These are phyloP conservation scores for Bos javanicus DNA, from an alignment of 2,113 vertebrate genomes.

Conservation along the genomic window DNA sequence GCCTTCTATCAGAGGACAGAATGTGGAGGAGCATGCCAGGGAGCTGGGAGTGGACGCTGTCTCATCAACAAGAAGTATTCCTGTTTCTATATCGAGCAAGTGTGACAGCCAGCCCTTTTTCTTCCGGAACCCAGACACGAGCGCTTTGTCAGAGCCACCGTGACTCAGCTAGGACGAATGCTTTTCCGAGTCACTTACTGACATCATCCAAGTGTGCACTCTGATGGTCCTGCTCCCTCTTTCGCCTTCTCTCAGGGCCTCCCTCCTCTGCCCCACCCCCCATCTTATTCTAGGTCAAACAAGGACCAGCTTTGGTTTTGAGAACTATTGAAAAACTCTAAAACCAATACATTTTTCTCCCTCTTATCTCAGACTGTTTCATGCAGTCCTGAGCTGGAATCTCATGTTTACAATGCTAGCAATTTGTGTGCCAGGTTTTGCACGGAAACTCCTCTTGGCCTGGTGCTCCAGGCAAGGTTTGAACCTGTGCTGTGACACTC, in stretches of 20 bases:
- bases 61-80: not conserved
- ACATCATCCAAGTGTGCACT: not conserved
- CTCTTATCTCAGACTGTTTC: not conserved
- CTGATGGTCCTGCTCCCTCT: not conserved
- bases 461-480: not conserved
- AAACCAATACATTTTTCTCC: not conserved
- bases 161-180: constrained; percentile 53
- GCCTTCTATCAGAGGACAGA: not conserved
- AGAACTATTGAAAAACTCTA: not conserved
- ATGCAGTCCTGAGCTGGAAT: constrained; percentile 25
- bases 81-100: constrained; percentile 26
- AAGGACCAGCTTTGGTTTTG: not conserved
- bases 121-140: constrained; percentile 32
- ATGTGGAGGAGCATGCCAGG: not conserved
- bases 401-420: not conserved
- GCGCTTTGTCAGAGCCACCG: not conserved
- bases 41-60: not conserved
- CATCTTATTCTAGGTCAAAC: not conserved
- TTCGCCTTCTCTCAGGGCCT: not conserved
- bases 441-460: not conserved
- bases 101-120: constrained; percentile 10
- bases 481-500: not conserved
- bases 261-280: not conserved
- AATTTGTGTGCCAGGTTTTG: not conserved
- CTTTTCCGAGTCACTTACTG: constrained; percentile 46